A percentile compares a stretch with the other conserved stretches of the same genome.
Evolutionary conservation across 2,113 vertebrate species (phyloP).

Genomic region (Myxocyprinus asiaticus): DNA sequence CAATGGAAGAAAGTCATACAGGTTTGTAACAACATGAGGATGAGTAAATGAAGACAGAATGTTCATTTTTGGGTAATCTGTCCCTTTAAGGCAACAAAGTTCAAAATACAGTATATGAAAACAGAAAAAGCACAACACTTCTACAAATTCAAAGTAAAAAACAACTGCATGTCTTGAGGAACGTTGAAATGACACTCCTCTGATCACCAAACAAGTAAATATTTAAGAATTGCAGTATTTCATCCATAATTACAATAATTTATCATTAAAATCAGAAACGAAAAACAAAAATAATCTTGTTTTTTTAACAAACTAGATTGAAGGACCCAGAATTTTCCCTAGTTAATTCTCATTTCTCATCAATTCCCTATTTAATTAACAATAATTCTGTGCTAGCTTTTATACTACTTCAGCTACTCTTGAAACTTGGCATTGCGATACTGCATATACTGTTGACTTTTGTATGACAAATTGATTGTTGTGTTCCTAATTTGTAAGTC

Average conservation of each 20-base stretch:
- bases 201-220: constrained; percentile 7
- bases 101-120: too few species aligned
- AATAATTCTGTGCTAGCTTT: too few species aligned
- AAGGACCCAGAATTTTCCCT: not conserved
- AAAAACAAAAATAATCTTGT: constrained; percentile 21
- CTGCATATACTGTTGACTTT: too few species aligned
- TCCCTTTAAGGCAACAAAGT: not conserved
- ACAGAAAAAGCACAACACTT: not conserved
- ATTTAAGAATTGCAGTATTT: constrained; percentile 14
- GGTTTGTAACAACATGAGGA: too few species aligned
- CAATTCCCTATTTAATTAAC: not conserved
- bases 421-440: too few species aligned
- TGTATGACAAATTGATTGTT: too few species aligned
- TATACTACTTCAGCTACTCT: too few species aligned
- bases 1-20: too few species aligned
- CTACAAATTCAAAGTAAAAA: not conserved
- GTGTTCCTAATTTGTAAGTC: too few species aligned
- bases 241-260: not conserved
- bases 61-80: too few species aligned
- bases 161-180: not conserved
- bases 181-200: constrained; percentile 1
- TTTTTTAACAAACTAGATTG: too few species aligned
- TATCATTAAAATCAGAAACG: not conserved
- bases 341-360: not conserved
- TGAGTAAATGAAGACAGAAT: too few species aligned